Percentiles rank a stretch among this genome's conserved stretches.
Evolutionary conservation across 2,797 vertebrate genomes (phyloP).

Genomic region (Phylloscopus collybita): DNA sequence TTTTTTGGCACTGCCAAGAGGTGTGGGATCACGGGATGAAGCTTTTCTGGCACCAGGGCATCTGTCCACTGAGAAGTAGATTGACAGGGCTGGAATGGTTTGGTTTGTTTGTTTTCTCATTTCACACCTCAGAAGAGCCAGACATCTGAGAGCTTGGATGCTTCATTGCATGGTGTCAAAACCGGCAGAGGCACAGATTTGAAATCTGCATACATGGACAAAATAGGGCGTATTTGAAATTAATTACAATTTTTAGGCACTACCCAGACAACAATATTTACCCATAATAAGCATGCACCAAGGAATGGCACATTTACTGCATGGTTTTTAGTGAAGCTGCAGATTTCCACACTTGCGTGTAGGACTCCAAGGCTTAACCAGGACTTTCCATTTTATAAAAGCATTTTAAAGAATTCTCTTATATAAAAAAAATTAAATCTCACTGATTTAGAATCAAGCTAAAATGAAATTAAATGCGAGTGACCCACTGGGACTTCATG

Average conservation of each 20-base stretch:
- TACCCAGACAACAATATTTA: constrained; percentile 24
- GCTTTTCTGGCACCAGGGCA: constrained; percentile 28
- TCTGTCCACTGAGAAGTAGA: constrained; percentile 45
- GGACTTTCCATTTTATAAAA: not conserved
- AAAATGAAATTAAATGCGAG: not conserved
- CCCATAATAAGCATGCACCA: not conserved
- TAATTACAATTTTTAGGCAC: constrained; percentile 30
- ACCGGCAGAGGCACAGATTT: constrained; percentile 37
- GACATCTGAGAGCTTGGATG: constrained; percentile 51
- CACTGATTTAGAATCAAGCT: not conserved
- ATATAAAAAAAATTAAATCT: not conserved
- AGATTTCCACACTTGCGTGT: not conserved
- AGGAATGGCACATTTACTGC: not conserved
- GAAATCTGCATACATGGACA: constrained; percentile 60
- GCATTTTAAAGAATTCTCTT: not conserved
- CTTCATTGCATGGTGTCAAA: constrained; percentile 37
- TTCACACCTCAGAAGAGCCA: constrained; percentile 52
- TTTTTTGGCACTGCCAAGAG: not conserved
- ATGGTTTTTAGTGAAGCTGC: not conserved
- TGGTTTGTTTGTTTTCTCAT: constrained; percentile 36
- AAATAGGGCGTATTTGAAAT: constrained; percentile 31
- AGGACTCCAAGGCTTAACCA: not conserved
- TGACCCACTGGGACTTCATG: not conserved
- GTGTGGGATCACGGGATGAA: not conserved
- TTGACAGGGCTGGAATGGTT: constrained; percentile 46